Evolutionary conservation across 2,888 invertebrate genomes (phyloP).

Genomic region (Crocallis elinguaria): DNA sequence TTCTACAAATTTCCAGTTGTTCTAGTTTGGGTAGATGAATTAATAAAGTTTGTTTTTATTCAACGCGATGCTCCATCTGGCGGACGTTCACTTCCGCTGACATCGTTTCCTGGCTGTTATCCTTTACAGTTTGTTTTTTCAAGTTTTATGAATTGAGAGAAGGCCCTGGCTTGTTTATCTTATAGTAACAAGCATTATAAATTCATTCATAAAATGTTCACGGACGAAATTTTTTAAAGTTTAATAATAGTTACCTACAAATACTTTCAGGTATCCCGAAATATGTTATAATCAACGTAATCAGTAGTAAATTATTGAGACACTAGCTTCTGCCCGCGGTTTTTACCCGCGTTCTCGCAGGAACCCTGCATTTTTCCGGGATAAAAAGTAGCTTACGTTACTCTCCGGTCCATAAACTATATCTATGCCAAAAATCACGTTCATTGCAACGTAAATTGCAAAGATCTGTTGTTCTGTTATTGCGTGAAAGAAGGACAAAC

Average conservation of each 20-base stretch:
- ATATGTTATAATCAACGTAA: too few species aligned
- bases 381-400: too few species aligned
- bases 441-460: too few species aligned
- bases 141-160: conserved; percentile 70
- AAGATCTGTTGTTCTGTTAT: too few species aligned
- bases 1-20: not conserved
- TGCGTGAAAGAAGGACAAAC: too few species aligned
- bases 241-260: not conserved
- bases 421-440: too few species aligned
- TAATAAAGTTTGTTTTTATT: conserved; percentile 36
- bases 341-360: too few species aligned
- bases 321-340: too few species aligned
- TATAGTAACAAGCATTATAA: conserved; percentile 48
- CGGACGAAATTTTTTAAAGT: not conserved
- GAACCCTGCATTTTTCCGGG: too few species aligned
- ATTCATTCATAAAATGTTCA: conserved; percentile 61
- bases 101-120: conserved; percentile 75
- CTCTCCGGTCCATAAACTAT: too few species aligned
- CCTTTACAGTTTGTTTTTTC: conserved; percentile 71
- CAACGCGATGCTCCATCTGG: conserved; percentile 70
- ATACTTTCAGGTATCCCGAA: too few species aligned
- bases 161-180: conserved; percentile 63
- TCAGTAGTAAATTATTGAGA: too few species aligned
- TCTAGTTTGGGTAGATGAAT: conserved; percentile 13
- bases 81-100: conserved; percentile 80